Base-by-base conservation (phyloP, 2,888 invertebrate species). In the Sarcophaga variegata region DNA sequence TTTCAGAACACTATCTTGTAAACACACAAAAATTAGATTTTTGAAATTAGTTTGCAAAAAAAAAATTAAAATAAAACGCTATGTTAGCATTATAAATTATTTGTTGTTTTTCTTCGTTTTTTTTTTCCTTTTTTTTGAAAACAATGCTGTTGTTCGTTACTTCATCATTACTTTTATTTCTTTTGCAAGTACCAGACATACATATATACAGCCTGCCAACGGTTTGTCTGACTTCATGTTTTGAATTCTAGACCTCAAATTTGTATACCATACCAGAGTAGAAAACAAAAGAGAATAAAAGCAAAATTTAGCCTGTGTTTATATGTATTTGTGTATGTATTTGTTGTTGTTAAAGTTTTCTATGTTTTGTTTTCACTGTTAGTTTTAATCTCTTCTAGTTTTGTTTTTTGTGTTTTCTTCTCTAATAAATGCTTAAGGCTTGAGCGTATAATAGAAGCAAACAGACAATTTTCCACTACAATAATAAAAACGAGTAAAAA, bases 381-480 rank as follows among this genome's bases (percentile, higher is more conserved):
- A 77, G 77, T 81, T 67, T 81, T 80, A 81, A 81, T 76, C 76
- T 77, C 3, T 64, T 14, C 20, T 74, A 49, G 45, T 69, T 72
- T 25, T 49, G 22, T 69, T 72, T 25, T 49, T 59, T 37, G 37
- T 4, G 22, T 66, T 59, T 81, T 76, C 27, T 17, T n/a, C 22
- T n/a, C 85, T 72, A 63, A 80, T 74, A 81, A 82, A 75, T 66
- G 81, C 78, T 82, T 70, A 54, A 75, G 82, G 85, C 75, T 63
- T 69, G 22, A 75, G 37, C 74, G 64, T 70, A 70, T 45, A 64
- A 62, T 74, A 67, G n/a, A 78, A 59, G 47, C 20, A 72, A 27
- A 66, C 14, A 69, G 47, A 79, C 37, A 37, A 37, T 37, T 37
- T 37, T 37, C 37, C 37, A 37, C 37, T 37, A 37, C 37, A 37